Conservation (phyloP, 1,140 invertebrate species). For the Alviniconcha marisindica region DNA sequence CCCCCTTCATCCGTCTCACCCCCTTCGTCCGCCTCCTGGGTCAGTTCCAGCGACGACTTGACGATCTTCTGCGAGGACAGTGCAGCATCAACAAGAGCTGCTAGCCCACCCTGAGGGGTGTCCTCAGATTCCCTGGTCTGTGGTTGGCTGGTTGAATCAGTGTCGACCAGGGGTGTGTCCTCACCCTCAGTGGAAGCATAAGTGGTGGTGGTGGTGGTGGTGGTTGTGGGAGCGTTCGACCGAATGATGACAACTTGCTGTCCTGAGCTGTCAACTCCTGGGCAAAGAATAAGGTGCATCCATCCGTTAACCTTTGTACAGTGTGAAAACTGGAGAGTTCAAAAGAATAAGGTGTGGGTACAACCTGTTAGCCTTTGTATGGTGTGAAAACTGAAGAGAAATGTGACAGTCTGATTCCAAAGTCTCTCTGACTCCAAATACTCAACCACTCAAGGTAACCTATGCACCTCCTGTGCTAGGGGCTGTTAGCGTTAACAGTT, state of each 20-base stretch:
- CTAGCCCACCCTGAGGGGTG: constrained; percentile 26
- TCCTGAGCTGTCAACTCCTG: constrained; percentile 12
- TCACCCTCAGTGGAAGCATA: neutral
- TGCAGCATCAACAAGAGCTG: constrained; percentile 46
- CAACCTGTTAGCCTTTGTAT: too few species aligned
- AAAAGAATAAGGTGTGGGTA: too few species aligned
- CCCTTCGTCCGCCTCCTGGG: constrained; percentile 33
- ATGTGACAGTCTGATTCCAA: too few species aligned
- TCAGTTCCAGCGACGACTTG: constrained; percentile 21
- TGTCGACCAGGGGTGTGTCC: neutral
- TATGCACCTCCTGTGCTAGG: too few species aligned
- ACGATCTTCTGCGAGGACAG: constrained; percentile 48
- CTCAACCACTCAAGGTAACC: too few species aligned
- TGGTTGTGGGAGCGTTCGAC: neutral
- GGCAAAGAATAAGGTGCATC: too few species aligned
- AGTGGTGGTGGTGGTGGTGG: neutral
- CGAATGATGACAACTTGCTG: neutral
- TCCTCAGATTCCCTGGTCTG: neutral
- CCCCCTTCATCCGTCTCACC: neutral
- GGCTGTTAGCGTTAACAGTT: too few species aligned
- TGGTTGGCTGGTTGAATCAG: neutral
- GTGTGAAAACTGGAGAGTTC: too few species aligned
- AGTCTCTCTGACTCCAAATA: too few species aligned
- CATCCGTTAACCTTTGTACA: too few species aligned
- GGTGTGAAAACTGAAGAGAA: too few species aligned